Conservation (phyloP, 2,113 vertebrate species). For the Nyctibius bracteatus region DNA sequence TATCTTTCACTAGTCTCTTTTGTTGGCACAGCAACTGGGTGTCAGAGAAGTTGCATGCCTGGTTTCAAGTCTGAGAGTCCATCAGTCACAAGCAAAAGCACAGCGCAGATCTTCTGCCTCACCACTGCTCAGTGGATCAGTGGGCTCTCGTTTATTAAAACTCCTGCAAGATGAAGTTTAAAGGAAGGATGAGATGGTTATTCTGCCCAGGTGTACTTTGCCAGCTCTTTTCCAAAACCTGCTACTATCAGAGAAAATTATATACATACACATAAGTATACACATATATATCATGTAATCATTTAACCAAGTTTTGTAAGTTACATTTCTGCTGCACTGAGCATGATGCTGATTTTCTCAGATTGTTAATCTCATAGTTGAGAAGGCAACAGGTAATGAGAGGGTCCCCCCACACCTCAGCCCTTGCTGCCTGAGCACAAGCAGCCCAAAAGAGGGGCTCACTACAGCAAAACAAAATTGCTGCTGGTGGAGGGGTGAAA, state of each 20-base stretch:
- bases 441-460: not conserved
- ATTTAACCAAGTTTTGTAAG: not conserved
- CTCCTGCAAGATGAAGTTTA: not conserved
- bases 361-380: not conserved
- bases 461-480: not conserved
- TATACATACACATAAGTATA: accelerated
- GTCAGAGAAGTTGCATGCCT: not conserved
- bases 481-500: not conserved
- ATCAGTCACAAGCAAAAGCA: not conserved
- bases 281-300: not conserved
- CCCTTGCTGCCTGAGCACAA: not conserved
- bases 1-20: not conserved
- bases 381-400: not conserved
- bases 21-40: not conserved
- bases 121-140: not conserved
- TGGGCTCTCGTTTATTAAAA: not conserved
- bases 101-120: not conserved
- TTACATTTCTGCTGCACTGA: not conserved
- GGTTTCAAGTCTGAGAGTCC: not conserved
- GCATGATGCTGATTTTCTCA: not conserved
- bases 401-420: not conserved
- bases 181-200: not conserved
- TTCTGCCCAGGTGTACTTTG: not conserved
- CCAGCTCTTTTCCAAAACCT: not conserved
- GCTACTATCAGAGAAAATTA: not conserved